Base-by-base conservation (phyloP, 2,888 invertebrate species). In the Mamestra brassicae region DNA sequence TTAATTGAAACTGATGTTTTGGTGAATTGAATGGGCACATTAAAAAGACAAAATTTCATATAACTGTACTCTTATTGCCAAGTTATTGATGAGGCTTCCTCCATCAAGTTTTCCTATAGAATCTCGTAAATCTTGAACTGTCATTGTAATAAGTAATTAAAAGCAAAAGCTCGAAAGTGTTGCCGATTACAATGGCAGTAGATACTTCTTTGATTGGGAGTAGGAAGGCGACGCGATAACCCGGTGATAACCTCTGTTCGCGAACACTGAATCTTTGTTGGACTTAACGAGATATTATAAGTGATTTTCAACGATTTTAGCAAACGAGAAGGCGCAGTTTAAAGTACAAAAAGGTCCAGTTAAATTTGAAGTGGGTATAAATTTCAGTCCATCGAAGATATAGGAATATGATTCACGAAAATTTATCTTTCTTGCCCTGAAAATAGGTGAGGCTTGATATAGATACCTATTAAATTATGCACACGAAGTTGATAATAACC, bases 121-220 rank as follows among this genome's bases (percentile, higher is more conserved):
- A 34, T n/a, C 34, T 36, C 1, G 10, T 38, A 5, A 74, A 36
- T 54, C 1, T 17, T 42, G 13, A 10, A 10, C 34, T 42, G 17
- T 52, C 11, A 50, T 78, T 57, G 17, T 71, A 62, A 55, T 76
- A 11, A 57, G 45, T 69, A 54, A 68, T 66, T 83, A 81, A 78
- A 76, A 77, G 52, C 47, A 71, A 78, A 85, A 80, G 80, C 85
- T 81, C 55, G 60, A 65, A 81, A 81, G 83, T 72, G 54, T 72
- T 65, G 15, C 66, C 78, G 87, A 86, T 86, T 83, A 86, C 80
- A 79, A 69, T 74, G 57, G 55, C 64, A 75, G 74, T 52, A 74
- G 85, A 87, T 86, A 84, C 69, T 73, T 76, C 85, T 78, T 76
- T 85, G 87, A 87, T 87, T 87, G 80, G 78, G 80, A 85, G 83